phyloP scores from a whole-genome alignment of 53 echinoderm and acorn worm species.

The Echinarachnius parma region DNA sequence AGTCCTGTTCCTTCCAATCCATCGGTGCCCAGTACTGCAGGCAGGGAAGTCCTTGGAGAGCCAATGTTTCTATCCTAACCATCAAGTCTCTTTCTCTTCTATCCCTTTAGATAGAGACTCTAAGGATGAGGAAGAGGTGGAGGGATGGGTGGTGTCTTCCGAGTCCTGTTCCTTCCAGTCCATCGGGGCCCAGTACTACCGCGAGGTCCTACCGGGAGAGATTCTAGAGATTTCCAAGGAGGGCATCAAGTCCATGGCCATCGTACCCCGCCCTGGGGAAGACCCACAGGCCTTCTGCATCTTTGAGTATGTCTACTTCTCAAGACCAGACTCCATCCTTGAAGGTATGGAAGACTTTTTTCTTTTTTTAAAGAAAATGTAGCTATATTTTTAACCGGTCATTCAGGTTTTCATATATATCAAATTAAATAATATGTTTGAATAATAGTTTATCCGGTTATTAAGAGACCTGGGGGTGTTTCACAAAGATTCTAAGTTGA shows the following conservation, averaged over 20 bases:
- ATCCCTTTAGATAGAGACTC: no score
- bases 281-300: constrained; percentile 95
- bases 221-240: constrained; percentile 79
- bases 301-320: constrained; percentile 99
- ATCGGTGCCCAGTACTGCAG: constrained; percentile 88
- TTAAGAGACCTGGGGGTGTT: no score
- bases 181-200: constrained; percentile 79
- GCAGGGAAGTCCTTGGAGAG: no score
- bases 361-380: no score
- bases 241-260: constrained; percentile 77
- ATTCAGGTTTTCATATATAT: no score
- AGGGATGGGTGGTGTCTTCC: constrained; percentile 96
- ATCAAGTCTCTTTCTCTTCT: no score
- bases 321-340: constrained; percentile 83
- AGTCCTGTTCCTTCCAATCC: constrained; percentile 90
- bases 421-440: no score
- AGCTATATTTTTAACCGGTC: no score
- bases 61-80: no score
- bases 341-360: constrained; percentile 85
- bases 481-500: no score
- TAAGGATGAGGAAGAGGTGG: constrained; percentile 47
- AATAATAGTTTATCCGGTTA: no score
- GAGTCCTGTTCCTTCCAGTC: constrained; percentile 95
- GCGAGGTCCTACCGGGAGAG: constrained; percentile 91
- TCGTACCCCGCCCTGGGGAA: constrained; percentile 69